Conservation (phyloP, 2,797 vertebrate species). For the Squalus acanthias region DNA sequence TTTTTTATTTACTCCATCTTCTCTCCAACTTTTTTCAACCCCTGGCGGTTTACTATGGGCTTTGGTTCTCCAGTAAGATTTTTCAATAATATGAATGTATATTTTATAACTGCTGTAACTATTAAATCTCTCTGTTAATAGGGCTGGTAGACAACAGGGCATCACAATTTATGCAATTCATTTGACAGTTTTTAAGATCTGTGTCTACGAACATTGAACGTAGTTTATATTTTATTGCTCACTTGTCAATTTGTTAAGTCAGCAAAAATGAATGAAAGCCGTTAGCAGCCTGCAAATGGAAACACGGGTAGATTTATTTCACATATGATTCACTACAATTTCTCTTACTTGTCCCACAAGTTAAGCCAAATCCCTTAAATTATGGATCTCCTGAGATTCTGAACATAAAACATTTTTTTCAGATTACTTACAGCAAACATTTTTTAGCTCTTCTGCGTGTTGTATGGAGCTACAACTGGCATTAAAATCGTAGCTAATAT, state of each 20-base stretch:
- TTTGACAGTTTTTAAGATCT: background rate
- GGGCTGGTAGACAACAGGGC: background rate
- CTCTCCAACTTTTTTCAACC: background rate
- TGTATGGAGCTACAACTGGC: slow-evolving; percentile 46
- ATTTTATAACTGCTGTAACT: background rate
- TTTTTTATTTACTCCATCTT: background rate
- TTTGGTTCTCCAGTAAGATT: background rate
- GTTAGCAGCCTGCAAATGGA: background rate
- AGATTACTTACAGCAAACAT: slow-evolving; percentile 49
- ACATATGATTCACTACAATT: background rate
- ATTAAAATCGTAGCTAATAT: background rate
- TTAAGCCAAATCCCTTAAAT: background rate
- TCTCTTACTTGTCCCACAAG: background rate
- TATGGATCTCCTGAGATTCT: background rate
- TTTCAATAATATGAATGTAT: background rate
- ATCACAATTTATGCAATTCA: background rate
- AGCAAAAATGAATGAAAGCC: slow-evolving; percentile 26
- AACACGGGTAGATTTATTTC: background rate
- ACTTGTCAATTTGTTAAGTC: slow-evolving; percentile 21
- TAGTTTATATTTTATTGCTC: slow-evolving; percentile 7
- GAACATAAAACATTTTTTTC: slow-evolving; percentile 40
- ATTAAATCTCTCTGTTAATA: background rate
- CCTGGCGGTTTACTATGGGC: background rate
- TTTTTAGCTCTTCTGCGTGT: slow-evolving; percentile 44
- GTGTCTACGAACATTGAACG: background rate